Evolutionary conservation across 2,113 vertebrate genomes (phyloP).

Genomic region (Chiloscyllium plagiosum): DNA sequence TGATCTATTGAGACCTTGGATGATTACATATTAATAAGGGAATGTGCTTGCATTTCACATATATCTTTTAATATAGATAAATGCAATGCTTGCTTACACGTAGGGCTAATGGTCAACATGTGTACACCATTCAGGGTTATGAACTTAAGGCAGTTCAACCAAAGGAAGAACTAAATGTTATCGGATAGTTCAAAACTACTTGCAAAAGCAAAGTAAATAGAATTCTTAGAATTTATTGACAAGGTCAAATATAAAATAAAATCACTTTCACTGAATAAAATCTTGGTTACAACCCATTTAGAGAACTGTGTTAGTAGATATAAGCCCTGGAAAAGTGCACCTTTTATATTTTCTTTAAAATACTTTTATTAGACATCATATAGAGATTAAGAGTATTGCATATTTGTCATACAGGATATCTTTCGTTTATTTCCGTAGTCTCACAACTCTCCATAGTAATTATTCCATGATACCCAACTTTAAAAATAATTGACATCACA

Average conservation of each 20-base stretch:
- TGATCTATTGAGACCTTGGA: neutral
- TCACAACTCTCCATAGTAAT: neutral
- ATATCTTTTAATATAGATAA: neutral
- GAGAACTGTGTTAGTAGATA: neutral
- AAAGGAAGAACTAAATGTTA: neutral
- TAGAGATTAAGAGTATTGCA: neutral
- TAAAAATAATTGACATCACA: neutral
- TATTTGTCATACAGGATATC: neutral
- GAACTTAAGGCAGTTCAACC: neutral
- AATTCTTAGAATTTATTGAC: neutral
- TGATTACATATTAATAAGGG: neutral
- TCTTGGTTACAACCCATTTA: neutral
- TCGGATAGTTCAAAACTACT: neutral
- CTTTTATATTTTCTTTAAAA: neutral
- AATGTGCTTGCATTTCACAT: neutral
- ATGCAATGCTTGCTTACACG: neutral
- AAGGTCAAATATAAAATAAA: neutral
- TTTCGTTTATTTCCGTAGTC: neutral
- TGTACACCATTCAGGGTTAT: constrained; percentile 5
- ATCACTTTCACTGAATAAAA: neutral
- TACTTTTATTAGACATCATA: neutral
- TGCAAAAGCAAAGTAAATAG: neutral
- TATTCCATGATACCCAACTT: neutral
- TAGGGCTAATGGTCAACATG: neutral
- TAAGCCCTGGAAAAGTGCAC: neutral